Base-by-base conservation (phyloP, 2,888 invertebrate genomes). In the Augiades crinisus region DNA sequence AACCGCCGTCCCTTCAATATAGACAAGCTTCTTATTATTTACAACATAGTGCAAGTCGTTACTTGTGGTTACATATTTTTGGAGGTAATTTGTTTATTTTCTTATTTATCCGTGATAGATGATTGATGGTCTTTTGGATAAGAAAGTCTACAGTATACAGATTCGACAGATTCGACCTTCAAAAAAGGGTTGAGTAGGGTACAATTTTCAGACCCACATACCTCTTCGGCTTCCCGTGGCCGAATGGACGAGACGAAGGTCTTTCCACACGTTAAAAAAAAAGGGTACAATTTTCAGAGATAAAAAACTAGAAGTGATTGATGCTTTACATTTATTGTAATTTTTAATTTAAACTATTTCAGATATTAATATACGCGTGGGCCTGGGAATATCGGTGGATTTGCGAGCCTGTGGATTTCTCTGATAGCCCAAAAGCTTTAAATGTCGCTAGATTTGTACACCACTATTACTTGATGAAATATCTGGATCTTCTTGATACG, bases 41-140 rank as follows among this genome's bases (percentile, higher is more conserved):
- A 95, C 68, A 95, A 96, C 65, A 72, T 91, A 0, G 43, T 91
- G 2, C 95, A 96, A 91, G 92, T 95, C 8, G 2, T 91, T 0
- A 60, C 90, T 7, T 94, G 93, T 55, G 60, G 72, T 0, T 91
- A 83, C 60, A 56, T 93, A 31, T 90, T 93, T 61, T 70, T 82
- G 41, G 78, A 78, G 54, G 94, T 92, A 79, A 83, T 77, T 74
- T 17, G n/a, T 36, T 14, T 17, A 5, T 36, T 14, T 3, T 34
- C 5, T 14, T 5, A 0, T 8, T 34, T n/a, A n/a, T n/a, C n/a
- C n/a, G n/a, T n/a, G n/a, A n/a, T n/a, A n/a, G n/a, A n/a, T n/a
- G n/a, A n/a, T n/a, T n/a, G n/a, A n/a, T n/a, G n/a, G n/a, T n/a
- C 2, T 34, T 1, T 14, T 24, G 24, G 24, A 8, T n/a, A n/a